Base-by-base conservation (phyloP, 2,113 vertebrate genomes). In the Dinomys branickii region DNA sequence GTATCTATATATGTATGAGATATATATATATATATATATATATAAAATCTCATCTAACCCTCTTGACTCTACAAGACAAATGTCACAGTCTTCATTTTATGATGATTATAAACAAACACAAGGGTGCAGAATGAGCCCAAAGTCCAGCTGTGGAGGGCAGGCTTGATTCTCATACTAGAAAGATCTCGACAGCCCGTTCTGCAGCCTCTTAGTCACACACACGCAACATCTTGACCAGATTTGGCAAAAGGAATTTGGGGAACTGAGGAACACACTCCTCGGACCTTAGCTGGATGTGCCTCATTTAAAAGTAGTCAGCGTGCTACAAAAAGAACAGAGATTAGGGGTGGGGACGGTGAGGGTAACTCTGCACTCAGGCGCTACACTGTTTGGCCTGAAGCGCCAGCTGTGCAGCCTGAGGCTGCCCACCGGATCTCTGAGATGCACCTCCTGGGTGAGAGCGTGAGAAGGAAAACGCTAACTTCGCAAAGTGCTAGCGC, bases 141-240 rank as follows among this genome's bases (percentile, higher is more conserved):
- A n/a, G 33, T 81, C 20, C 47, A 26, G 12, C 24, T 9, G 8
- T 24, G 33, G 16, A 30, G 8, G 28, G n/a, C 10, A 63, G 38
- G 30, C 83, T 35, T 10, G 54, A 22, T 56, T 20, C 50, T 69
- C 65, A 33, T 4, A 5, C 38, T 9, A 6, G 41, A 3, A 22
- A 12, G 44, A 54, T 5, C 38, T 41, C 12, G 1, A 30, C 3
- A 38, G 0, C 19, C 16, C 7, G 0, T 56, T 52, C 5, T 2
- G 85, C 0, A 63, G 47, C 30, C 52, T 41, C 35, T 69, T 50
- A 44, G 8, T 75, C 22, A 24, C 58, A n/a, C 56, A 69, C 11
- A 24, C 52, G 6, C n/a, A 7, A 2, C 13, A 12, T 59, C n/a
- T 33, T 9, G 28, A 59, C 14, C 50, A 67, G 22, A 63, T n/a